phyloP scores from a whole-genome alignment of 2,797 vertebrate species.

The Peromyscus aztecus region DNA sequence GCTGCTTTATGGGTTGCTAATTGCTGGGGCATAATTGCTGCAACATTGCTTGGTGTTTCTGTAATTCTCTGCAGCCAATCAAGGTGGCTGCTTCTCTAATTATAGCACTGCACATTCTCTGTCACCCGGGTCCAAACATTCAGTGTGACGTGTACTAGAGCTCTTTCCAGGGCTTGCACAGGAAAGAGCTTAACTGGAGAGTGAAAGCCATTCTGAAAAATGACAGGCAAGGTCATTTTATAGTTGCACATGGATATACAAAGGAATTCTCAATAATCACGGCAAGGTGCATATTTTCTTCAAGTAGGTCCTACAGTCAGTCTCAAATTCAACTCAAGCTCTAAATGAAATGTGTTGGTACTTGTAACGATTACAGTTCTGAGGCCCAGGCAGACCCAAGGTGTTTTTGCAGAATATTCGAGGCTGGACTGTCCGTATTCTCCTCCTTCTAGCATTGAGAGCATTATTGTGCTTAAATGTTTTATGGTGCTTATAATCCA shows the following conservation, averaged over 20 bases:
- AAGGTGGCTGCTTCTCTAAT: constrained; percentile 67
- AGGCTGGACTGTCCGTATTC: background rate
- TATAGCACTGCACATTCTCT: constrained; percentile 6
- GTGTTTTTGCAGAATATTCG: background rate
- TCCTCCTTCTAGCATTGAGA: background rate
- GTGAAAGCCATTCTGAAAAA: background rate
- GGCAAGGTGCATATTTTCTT: background rate
- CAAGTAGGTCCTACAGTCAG: background rate
- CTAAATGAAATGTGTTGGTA: background rate
- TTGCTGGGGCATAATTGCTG: constrained; percentile 73
- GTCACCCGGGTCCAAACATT: background rate
- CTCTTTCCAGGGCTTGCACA: background rate
- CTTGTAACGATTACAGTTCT: background rate
- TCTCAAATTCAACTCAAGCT: background rate
- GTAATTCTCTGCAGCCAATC: constrained; percentile 73
- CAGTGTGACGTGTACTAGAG: background rate
- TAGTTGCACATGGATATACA: background rate
- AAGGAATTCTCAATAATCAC: background rate
- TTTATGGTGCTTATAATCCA: background rate
- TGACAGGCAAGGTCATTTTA: background rate
- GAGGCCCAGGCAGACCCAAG: background rate
- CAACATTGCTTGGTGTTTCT: constrained; percentile 39
- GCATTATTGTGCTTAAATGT: background rate
- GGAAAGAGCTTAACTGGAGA: background rate
- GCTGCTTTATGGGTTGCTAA: constrained; percentile 79